Percentiles rank a stretch among this genome's conserved stretches.
These are phyloP conservation scores for Elegia similella DNA, from an alignment of 2,888 invertebrate genomes.

Conservation along the genomic window DNA sequence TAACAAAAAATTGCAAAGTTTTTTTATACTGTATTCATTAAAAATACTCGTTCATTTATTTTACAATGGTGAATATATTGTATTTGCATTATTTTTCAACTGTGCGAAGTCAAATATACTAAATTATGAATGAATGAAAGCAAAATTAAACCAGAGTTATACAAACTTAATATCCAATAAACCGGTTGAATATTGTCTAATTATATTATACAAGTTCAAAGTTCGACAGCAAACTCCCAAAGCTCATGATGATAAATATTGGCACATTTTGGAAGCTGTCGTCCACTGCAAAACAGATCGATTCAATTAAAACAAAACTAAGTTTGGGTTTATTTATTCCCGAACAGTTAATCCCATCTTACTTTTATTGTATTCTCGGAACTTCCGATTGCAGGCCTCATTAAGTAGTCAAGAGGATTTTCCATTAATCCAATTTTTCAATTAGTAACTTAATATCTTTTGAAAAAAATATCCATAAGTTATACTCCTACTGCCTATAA, in stretches of 20 bases:
- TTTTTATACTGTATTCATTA: too few relatives aligned
- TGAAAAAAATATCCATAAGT: too few relatives aligned
- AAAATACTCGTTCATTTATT: too few relatives aligned
- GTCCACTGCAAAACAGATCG: not conserved
- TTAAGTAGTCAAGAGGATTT: not conserved
- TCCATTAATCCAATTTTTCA: not conserved
- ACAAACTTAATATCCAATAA: not conserved
- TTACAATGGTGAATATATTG: too few relatives aligned
- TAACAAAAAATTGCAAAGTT: too few relatives aligned
- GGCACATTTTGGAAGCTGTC: conserved; percentile 13
- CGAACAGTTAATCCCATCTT: not conserved
- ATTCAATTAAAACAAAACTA: conserved; percentile 7
- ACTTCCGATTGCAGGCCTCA: not conserved
- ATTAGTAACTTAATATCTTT: too few relatives aligned
- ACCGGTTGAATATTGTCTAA: not conserved
- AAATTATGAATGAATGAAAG: not conserved
- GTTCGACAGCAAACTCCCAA: conserved; percentile 5
- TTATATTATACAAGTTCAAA: not conserved
- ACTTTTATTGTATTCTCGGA: not conserved
- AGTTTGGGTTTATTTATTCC: conserved; percentile 8
- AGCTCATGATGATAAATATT: conserved; percentile 9
- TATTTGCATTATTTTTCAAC: too few relatives aligned
- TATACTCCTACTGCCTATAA: too few relatives aligned
- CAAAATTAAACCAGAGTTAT: not conserved
- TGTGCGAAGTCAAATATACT: too few relatives aligned